Base-by-base conservation (phyloP, 2,888 invertebrate species). In the Stenotaenia linearis region DNA sequence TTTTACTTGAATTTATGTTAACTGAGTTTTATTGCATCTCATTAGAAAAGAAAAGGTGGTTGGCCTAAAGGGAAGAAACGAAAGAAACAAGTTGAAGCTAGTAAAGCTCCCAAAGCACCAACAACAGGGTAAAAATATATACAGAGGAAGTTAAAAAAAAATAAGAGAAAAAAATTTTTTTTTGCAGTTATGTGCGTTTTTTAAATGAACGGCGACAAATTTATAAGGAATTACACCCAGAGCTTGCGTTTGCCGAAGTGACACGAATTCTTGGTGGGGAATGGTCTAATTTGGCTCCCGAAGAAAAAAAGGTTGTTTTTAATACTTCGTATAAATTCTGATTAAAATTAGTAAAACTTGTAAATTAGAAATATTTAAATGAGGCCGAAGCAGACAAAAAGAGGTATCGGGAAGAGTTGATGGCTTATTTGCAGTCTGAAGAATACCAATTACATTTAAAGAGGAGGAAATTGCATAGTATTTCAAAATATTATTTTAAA, bases 51-150 rank as follows among this genome's bases (percentile, higher is more conserved):
- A 78, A 86, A 89, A 83, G 89, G 90, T 80, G 90, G 90, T 0
- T 90, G 90, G 90, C 90, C 90, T 0, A 90, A 90, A 84, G 90
- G 90, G 0, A 86, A 89, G 79, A 90, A 89, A 84, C 84, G 90
- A 32, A 90, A 90, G 84, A 88, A 88, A 15, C 88, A 88, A 81
- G 84, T 88, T 50, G 87, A 88, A 83, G 85, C 88, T 56, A 83
- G 84, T 23, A 84, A 84, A 78, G 88, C 89, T 0, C 90, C 90
- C 0, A 89, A 89, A 84, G 89, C 90, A 25, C 90, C 90, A 12
- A 88, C 89, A 21, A 89, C 90, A 56, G 90, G 89, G 83, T 86
- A 82, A 80, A 83, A 10, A 4, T 69, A 15, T 3, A 6, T 3
- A 3, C 21, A 18, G 23, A 69, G 18, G 10, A n/a, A 18, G 12